Percentiles rank a stretch among this genome's conserved stretches.
Conservation (phyloP, 2,797 vertebrate genomes). For the Characodon lateralis region DNA sequence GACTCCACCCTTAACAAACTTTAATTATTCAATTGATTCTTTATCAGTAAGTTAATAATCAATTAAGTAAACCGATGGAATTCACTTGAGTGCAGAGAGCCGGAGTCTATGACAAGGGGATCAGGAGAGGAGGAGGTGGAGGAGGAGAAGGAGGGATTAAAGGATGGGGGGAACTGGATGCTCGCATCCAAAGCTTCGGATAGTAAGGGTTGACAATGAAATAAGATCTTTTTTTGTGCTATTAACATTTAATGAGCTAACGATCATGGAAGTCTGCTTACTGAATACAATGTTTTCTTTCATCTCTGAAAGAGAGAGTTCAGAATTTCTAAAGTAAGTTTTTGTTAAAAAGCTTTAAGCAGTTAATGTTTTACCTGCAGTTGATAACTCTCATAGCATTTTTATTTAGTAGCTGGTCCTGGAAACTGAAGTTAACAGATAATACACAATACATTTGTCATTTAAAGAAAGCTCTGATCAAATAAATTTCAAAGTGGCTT, state of each 20-base stretch:
- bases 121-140: constrained; percentile 36
- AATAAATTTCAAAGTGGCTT: background rate
- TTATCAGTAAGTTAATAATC: constrained; percentile 84
- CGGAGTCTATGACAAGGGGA: constrained; percentile 61
- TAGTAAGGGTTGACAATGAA: background rate
- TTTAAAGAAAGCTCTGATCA: background rate
- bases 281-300: background rate
- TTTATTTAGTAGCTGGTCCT: background rate
- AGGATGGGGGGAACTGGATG: constrained; percentile 10
- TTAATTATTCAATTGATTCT: constrained; percentile 84
- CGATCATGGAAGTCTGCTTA: background rate
- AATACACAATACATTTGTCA: background rate
- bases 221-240: constrained; percentile 10
- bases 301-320: background rate
- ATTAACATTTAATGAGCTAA: background rate
- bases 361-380: background rate
- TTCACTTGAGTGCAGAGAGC: constrained; percentile 67
- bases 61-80: constrained; percentile 80
- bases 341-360: background rate
- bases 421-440: background rate
- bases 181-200: background rate
- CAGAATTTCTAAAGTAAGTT: background rate
- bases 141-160: constrained; percentile 16
- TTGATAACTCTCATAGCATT: background rate
- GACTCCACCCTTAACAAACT: constrained; percentile 77